Percentiles rank a stretch among this genome's conserved stretches.
Conservation (phyloP, 2,888 invertebrate species). For the Dasysyrphus tricinctus region DNA sequence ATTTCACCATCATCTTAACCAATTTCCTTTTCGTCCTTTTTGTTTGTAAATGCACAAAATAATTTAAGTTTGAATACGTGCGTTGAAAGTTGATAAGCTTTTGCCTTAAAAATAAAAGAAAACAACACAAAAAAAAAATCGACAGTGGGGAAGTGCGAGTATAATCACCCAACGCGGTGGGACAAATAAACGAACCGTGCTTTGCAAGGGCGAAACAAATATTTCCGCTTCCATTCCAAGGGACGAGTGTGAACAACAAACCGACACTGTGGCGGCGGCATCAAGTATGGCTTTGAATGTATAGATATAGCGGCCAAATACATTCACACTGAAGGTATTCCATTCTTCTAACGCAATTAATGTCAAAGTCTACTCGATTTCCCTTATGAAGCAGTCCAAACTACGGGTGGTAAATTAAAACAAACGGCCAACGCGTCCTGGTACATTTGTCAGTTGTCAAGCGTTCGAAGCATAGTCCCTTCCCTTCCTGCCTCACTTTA, state of each 20-base stretch:
- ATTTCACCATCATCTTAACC: constrained; percentile 25
- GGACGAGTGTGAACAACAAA: constrained; percentile 45
- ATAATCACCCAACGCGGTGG: constrained; percentile 39
- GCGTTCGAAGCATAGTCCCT: constrained; percentile 50
- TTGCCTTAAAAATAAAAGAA: constrained; percentile 4
- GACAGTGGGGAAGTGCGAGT: constrained; percentile 45
- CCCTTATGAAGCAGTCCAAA: constrained; percentile 76
- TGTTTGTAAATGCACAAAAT: constrained; percentile 35
- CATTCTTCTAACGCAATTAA: constrained; percentile 76
- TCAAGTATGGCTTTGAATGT: constrained; percentile 13
- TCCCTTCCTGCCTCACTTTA: constrained; percentile 6
- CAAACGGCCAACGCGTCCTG: constrained; percentile 78
- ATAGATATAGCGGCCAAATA: constrained; percentile 34
- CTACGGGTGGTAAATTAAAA: constrained; percentile 79
- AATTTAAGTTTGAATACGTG: constrained; percentile 62
- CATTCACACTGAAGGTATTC: constrained; percentile 64
- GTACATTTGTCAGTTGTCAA: constrained; percentile 78
- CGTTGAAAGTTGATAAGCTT: constrained; percentile 52
- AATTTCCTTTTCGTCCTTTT: constrained; percentile 15
- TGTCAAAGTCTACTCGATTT: constrained; percentile 78
- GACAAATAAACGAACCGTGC: constrained; percentile 41
- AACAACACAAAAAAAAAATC: constrained; percentile 9
- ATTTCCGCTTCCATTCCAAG: constrained; percentile 27
- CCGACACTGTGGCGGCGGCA: constrained; percentile 22
- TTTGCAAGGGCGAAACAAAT: constrained; percentile 24